Evolutionary conservation across 2,113 vertebrate species (phyloP).

Genomic region (Peromyscus californicus): DNA sequence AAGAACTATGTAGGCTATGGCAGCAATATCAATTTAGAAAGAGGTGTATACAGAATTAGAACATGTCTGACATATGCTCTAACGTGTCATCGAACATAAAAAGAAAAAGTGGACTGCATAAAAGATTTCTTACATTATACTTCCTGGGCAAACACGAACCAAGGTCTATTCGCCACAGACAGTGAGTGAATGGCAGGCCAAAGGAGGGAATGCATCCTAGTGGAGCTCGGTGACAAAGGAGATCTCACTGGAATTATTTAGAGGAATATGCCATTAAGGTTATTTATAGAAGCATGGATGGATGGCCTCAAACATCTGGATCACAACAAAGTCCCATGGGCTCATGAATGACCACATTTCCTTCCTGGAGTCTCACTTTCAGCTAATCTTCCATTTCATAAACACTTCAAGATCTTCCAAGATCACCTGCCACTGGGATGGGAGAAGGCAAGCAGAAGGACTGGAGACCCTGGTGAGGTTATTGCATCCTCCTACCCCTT

Average conservation of each 20-base stretch:
- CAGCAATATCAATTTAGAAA: neutral
- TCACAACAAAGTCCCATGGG: neutral
- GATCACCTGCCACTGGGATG: neutral
- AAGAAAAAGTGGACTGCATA: neutral
- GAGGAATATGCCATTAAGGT: neutral
- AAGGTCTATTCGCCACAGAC: neutral
- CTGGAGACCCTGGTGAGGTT: neutral
- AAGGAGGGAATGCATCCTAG: neutral
- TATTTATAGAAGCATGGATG: neutral
- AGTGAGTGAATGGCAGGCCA: no score
- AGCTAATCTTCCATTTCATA: neutral
- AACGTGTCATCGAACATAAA: neutral
- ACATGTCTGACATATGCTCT: no score
- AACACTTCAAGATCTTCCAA: neutral
- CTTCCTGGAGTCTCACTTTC: neutral
- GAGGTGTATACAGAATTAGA: no score
- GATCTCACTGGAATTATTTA: no score
- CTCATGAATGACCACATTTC: neutral
- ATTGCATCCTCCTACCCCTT: no score
- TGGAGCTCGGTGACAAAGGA: neutral
- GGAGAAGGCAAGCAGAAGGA: neutral
- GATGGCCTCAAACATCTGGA: neutral
- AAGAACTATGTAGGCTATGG: neutral
- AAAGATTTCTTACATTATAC: neutral
- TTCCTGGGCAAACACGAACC: neutral